Conservation (phyloP, 2,113 vertebrate species). For the Xerus inauris region DNA sequence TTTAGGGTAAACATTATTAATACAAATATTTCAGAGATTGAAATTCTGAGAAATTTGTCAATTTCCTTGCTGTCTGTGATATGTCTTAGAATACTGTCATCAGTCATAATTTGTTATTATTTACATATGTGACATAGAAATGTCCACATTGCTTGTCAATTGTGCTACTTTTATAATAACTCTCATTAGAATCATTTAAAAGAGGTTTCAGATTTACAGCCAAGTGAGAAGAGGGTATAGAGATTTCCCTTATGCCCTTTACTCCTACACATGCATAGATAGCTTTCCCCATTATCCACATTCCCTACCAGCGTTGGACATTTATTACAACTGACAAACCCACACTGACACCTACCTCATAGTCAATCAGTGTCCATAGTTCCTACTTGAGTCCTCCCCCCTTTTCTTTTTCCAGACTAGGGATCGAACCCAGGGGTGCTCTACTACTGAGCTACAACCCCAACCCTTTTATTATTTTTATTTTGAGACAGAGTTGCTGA, state of each 20-base stretch:
- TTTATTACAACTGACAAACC: background rate
- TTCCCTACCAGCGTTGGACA: background rate
- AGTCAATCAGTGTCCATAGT: background rate
- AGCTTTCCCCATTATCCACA: background rate
- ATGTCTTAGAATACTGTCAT: background rate
- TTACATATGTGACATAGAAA: background rate
- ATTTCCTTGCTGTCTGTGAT: background rate
- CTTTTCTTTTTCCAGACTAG: no score
- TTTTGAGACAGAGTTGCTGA: no score
- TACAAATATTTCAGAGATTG: background rate
- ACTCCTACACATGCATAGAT: background rate
- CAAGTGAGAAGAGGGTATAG: background rate
- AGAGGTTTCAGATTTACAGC: background rate
- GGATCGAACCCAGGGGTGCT: no score
- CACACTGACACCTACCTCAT: background rate
- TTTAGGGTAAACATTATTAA: background rate
- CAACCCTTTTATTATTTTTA: no score
- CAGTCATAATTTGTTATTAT: background rate
- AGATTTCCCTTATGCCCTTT: background rate
- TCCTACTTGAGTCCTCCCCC: background rate
- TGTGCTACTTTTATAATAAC: background rate
- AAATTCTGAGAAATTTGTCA: background rate
- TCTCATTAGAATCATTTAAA: background rate
- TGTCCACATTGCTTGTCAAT: background rate
- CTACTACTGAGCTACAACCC: no score